Base-by-base conservation (phyloP, 2,888 invertebrate genomes). In the Sarcophaga rosellei region DNA sequence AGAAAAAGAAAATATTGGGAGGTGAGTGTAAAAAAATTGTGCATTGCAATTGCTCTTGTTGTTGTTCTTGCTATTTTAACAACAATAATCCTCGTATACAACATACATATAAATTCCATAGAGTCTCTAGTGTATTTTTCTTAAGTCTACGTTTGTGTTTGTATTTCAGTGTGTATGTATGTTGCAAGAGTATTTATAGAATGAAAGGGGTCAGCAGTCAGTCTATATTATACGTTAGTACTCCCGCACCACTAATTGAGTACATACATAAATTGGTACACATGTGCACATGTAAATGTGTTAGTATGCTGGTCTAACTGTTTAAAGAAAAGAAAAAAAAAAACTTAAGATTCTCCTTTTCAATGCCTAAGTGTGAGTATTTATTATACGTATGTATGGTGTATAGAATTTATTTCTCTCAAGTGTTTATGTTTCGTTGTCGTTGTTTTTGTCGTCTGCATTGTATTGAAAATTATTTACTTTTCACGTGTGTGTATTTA, bases 151-250 rank as follows among this genome's bases (percentile, higher is more conserved):
- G 17, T 53, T 53, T 53, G 45, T 62, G 15, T 70, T 47, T 4
- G 15, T 12, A 4, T 5, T 45, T 35, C 53, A 35, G 15, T 35
- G 20, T 45, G 4, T 44, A 1, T 59, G 72, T 45, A 65, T 23
- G 44, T 25, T 35, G 12, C 12, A 15, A 57, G 15, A 44, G 20
- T 69, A 25, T 35, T 35, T 47, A 8, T 62, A 35, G 12, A 66
- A n/a, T 61, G 35, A 76, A 77, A 76, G 66, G 77, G 77, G 65
- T 66, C 82, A 83, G 35, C 1, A 72, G 65, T 66, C 82, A 83
- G 35, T 47, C 0, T 4, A 57, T 59, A 3, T 35, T 53, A 23
- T 57, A n/a, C 57, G 15, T 3, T 61, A 20, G 61, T 61, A 53
- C 53, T 53, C 12, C 53, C 53, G 5, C 53, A 15, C 53, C 17